Percentiles rank a stretch among this genome's conserved stretches.
phyloP scores from a whole-genome alignment of 2,113 vertebrate genomes.

The Spheniscus mendiculus region DNA sequence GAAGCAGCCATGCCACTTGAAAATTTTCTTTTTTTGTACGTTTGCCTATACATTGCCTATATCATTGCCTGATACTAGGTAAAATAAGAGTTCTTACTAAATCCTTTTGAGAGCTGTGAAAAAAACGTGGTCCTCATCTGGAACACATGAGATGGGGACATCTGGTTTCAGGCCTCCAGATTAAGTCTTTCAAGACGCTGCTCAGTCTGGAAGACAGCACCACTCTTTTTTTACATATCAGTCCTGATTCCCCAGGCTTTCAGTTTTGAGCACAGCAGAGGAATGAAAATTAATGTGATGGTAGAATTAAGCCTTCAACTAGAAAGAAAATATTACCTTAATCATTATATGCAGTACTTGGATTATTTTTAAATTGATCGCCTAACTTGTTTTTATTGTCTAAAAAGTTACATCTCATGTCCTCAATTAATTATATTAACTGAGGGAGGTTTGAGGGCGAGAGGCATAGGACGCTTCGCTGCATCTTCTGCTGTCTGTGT shows the following conservation, averaged over 20 bases:
- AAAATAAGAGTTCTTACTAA: neutral
- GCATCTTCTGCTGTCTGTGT: neutral
- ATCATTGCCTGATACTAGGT: neutral
- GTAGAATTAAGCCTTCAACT: neutral
- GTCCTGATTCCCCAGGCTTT: neutral
- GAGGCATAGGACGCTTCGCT: neutral
- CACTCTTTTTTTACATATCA: neutral
- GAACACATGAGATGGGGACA: neutral
- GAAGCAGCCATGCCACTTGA: neutral
- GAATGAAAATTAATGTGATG: neutral
- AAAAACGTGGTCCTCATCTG: neutral
- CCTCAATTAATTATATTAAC: neutral
- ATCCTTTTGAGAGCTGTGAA: neutral
- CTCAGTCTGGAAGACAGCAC: neutral
- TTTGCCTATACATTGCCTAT: neutral
- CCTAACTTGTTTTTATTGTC: neutral
- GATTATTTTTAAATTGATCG: neutral
- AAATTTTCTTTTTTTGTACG: neutral
- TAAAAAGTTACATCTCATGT: neutral
- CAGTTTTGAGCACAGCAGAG: neutral
- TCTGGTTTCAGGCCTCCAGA: neutral
- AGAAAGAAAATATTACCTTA: neutral
- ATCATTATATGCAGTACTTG: neutral
- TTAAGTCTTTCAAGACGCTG: neutral
- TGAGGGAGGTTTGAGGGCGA: neutral